These are phyloP conservation scores for Zophobas atratus DNA, from an alignment of 1,140 invertebrate genomes.

Conservation along the genomic window DNA sequence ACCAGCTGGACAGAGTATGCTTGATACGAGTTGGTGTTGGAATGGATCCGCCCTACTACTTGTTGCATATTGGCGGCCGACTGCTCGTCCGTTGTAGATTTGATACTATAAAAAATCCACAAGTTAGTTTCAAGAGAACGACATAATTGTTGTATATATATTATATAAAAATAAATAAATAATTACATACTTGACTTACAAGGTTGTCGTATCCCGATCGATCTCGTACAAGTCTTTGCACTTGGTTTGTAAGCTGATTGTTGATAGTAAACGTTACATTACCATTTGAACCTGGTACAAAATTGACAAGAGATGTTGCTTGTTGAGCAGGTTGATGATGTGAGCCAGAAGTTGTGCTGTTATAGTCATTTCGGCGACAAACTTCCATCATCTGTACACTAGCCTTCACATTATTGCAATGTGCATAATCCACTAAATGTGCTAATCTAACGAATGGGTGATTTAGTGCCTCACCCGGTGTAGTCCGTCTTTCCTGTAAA, in stretches of 20 bases:
- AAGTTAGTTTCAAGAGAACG: background rate
- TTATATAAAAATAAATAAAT: background rate
- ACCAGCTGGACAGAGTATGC: constrained; percentile 88
- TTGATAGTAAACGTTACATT: constrained; percentile 93
- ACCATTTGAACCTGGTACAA: constrained; percentile 83
- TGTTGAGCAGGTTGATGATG: constrained; percentile 77
- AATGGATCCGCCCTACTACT: constrained; percentile 78
- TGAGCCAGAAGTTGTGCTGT: constrained; percentile 70
- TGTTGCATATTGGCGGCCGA: constrained; percentile 77
- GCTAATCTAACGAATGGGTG: constrained; percentile 95
- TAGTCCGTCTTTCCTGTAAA: constrained; percentile 89
- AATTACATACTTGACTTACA: constrained; percentile 56
- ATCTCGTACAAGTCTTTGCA: constrained; percentile 78
- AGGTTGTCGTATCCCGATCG: constrained; percentile 79
- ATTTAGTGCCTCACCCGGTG: constrained; percentile 94
- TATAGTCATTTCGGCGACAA: constrained; percentile 78
- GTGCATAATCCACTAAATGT: constrained; percentile 96
- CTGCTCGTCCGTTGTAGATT: constrained; percentile 85
- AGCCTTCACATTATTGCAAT: constrained; percentile 96
- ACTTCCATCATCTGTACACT: constrained; percentile 97
- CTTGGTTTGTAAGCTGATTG: constrained; percentile 84
- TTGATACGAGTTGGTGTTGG: constrained; percentile 91
- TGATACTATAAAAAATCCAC: constrained; percentile 81
- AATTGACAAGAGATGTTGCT: constrained; percentile 77
- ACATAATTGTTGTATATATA: background rate